phyloP scores from a whole-genome alignment of 1,140 invertebrate genomes.

The Drosophila sp. region DNA sequence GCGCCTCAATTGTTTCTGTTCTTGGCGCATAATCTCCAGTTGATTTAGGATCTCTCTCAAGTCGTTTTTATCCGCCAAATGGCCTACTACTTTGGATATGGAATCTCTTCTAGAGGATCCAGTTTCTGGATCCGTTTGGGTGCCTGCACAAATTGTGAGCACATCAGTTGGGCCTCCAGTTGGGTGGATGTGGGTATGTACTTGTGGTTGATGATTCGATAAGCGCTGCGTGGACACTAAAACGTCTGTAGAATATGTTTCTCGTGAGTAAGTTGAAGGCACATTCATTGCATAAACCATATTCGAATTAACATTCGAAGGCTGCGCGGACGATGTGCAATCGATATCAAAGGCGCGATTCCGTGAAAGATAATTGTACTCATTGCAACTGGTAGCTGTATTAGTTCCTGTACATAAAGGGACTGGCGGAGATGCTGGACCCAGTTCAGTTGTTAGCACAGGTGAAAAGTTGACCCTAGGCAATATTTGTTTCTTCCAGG shows the following conservation, averaged over 20 bases:
- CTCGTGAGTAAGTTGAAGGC: conserved; percentile 11
- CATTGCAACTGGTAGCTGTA: conserved; percentile 34
- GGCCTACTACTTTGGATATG: background rate
- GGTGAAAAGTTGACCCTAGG: conserved; percentile 73
- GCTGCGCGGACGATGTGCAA: background rate
- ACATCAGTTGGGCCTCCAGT: conserved; percentile 45
- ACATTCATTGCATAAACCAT: conserved; percentile 26
- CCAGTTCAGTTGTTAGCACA: conserved; percentile 60
- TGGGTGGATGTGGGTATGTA: background rate
- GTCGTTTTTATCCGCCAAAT: conserved; percentile 56
- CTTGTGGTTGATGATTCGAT: conserved; percentile 1
- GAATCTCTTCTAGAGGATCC: conserved; percentile 3
- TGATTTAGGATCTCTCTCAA: conserved; percentile 38
- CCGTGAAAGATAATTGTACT: conserved; percentile 53
- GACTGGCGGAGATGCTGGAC: conserved; percentile 35
- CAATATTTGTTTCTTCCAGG: conserved; percentile 79
- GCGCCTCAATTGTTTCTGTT: conserved; percentile 57
- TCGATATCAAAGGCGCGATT: conserved; percentile 33
- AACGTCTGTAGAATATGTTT: conserved; percentile 26
- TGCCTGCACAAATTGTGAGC: conserved; percentile 77
- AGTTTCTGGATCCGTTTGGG: conserved; percentile 64
- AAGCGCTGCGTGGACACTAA: too few relatives aligned
- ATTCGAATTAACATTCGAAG: conserved; percentile 3
- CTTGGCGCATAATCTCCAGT: conserved; percentile 57
- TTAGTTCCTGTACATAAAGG: conserved; percentile 4